Conservation (phyloP, 2,888 invertebrate genomes). For the Antheraea assamensis region DNA sequence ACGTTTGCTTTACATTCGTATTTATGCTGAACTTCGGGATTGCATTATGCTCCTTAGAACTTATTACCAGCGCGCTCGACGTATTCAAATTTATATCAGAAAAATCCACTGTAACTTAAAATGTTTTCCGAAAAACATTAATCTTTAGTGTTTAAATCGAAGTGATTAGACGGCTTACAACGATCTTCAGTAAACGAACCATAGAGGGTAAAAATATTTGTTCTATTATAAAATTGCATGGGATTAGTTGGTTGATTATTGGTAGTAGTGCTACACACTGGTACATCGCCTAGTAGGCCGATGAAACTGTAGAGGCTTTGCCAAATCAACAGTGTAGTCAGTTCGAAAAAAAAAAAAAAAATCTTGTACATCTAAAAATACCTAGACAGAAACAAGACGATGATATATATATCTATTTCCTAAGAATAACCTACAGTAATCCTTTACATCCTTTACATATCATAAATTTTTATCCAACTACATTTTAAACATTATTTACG, state of each 20-base stretch:
- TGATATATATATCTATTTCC: too few relatives aligned
- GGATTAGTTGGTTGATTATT: neutral
- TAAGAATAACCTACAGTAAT: too few relatives aligned
- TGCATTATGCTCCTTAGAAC: slow-evolving; percentile 41
- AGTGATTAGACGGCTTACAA: neutral
- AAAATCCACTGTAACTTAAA: neutral
- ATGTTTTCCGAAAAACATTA: neutral
- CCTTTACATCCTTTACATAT: too few relatives aligned
- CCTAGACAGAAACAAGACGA: too few relatives aligned
- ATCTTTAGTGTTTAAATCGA: neutral
- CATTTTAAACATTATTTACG: too few relatives aligned
- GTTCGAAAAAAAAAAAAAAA: too few relatives aligned
- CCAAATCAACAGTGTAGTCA: too few relatives aligned
- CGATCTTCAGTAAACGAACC: neutral
- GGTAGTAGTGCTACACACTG: too few relatives aligned
- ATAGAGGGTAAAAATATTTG: neutral
- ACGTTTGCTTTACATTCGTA: slow-evolving; percentile 71
- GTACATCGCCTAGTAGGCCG: too few relatives aligned
- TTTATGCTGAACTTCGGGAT: slow-evolving; percentile 56
- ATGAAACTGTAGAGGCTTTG: too few relatives aligned
- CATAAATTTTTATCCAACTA: too few relatives aligned
- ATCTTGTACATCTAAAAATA: too few relatives aligned
- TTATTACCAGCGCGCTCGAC: slow-evolving; percentile 33
- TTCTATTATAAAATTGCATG: neutral
- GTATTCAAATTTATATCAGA: slow-evolving; percentile 10